Percentiles rank a stretch among this genome's conserved stretches.
Evolutionary conservation across 2,888 invertebrate species (phyloP).

Genomic region (Nymphalis urticae): DNA sequence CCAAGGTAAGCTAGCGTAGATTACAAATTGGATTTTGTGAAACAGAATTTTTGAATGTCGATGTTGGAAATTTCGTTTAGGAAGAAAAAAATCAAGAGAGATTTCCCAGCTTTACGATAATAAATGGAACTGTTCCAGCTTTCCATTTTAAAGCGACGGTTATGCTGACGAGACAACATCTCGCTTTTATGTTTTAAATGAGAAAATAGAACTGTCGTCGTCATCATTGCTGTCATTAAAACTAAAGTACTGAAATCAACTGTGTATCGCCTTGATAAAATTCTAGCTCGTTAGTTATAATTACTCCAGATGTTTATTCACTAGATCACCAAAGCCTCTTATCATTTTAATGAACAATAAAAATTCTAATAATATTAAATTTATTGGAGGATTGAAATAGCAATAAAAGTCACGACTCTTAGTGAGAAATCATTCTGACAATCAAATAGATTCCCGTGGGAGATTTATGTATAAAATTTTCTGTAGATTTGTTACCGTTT

Average conservation of each 20-base stretch:
- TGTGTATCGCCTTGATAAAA: slow-evolving; percentile 4
- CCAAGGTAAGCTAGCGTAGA: slow-evolving; percentile 24
- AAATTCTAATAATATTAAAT: neutral
- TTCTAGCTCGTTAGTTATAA: neutral
- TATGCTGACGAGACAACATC: slow-evolving; percentile 16
- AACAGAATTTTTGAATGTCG: slow-evolving; percentile 17
- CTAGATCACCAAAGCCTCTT: neutral
- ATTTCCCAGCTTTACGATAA: slow-evolving; percentile 21
- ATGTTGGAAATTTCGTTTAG: slow-evolving; percentile 12
- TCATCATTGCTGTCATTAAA: slow-evolving; percentile 10
- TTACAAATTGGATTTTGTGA: slow-evolving; percentile 24
- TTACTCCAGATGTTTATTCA: neutral
- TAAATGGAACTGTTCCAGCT: slow-evolving; percentile 15
- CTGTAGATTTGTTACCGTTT: slow-evolving; percentile 30
- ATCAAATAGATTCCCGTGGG: slow-evolving; percentile 20
- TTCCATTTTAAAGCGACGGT: slow-evolving; percentile 11
- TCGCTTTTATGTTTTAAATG: slow-evolving; percentile 15
- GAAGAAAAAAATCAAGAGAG: slow-evolving; percentile 14
- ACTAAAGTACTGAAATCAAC: slow-evolving; percentile 8
- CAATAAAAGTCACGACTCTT: neutral
- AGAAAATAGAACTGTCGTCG: slow-evolving; percentile 5
- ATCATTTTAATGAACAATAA: neutral
- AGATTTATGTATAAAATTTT: slow-evolving; percentile 32
- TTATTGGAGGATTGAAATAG: neutral
- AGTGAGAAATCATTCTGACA: slow-evolving; percentile 1